Percentiles rank a stretch among this genome's conserved stretches.
Conservation (phyloP, 1,140 invertebrate genomes). For the Galleria mellonella region DNA sequence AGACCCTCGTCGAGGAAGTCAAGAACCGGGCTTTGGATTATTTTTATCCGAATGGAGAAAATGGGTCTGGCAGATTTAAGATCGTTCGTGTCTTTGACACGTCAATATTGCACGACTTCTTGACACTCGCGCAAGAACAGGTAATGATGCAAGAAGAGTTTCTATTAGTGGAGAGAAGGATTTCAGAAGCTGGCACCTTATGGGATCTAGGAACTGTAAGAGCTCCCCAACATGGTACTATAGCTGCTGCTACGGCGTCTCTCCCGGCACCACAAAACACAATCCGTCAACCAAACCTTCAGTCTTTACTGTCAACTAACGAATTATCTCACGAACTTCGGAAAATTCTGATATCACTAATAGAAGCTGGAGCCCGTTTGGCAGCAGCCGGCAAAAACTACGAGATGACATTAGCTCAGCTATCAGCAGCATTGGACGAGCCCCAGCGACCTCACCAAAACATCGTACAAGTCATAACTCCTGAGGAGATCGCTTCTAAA, state of each 20-base stretch:
- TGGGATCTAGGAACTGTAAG: conserved; percentile 57
- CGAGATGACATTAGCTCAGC: conserved; percentile 42
- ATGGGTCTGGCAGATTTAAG: conserved; percentile 42
- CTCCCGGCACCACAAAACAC: conserved; percentile 34
- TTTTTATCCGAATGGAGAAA: conserved; percentile 55
- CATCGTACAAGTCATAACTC: conserved; percentile 50
- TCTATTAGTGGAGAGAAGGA: conserved; percentile 42
- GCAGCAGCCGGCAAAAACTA: conserved; percentile 55
- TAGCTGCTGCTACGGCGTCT: conserved; percentile 53
- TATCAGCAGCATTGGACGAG: conserved; percentile 51
- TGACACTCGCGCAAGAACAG: conserved; percentile 49
- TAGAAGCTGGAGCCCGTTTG: conserved; percentile 54
- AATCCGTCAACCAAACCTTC: conserved; percentile 47
- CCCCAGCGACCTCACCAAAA: conserved; percentile 28
- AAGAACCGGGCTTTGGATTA: conserved; percentile 51
- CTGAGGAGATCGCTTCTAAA: conserved; percentile 44
- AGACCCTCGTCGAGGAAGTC: conserved; percentile 53
- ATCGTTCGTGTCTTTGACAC: conserved; percentile 52
- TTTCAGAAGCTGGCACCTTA: conserved; percentile 47
- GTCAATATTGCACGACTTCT: conserved; percentile 45
- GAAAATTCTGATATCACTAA: conserved; percentile 57
- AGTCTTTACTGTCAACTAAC: conserved; percentile 54
- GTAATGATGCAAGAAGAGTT: conserved; percentile 49
- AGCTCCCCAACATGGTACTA: conserved; percentile 41
- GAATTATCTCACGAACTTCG: conserved; percentile 52